Evolutionary conservation across 2,888 invertebrate genomes (phyloP), one percentile per base, ranked within the genome.

Genomic region (Microctonus hyperodae): DNA sequence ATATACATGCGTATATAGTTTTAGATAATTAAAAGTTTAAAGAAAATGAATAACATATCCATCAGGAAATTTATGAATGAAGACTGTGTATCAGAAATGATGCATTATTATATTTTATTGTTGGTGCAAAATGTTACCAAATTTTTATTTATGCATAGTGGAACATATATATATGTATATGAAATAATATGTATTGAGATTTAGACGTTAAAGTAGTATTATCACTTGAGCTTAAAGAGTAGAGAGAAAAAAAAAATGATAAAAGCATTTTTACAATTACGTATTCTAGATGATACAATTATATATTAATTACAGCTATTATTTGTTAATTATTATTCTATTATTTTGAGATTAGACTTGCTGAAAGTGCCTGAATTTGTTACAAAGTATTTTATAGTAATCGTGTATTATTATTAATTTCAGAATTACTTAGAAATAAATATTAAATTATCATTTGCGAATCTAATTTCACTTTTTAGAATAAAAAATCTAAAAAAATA

Each of bases 321-420:
- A n/a, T 13, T 40, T 40, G 3, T 40, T 6, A 40, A 40, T 11
- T 51, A n/a, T 13, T 22, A 25, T 62, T 35, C 53, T 23, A 25
- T 22, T 22, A 53, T n/a, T 62, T 25, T 35, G 4, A 6, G 16
- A 37, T 23, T 37, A 62, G 9, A 44, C 31, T 31, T 64, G 9
- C 57, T 64, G 6, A 48, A 64, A 57, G 64, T 64, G 64, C 64
- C 64, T 64, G 56, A 64, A 64, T 64, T 40, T 50, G 57, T 64
- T 57, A 57, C 44, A 20, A 64, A 44, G 64, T 56, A 56, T 56
- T 64, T 64, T 3, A 28, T 28, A 28, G 3, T 5, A 28, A 28
- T 5, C 28, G 28, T 28, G 28, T 7, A 7, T 5, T 28, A 28
- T 28, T 5, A n/a, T n/a, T n/a, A n/a, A n/a, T n/a, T n/a, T n/a